Conservation (phyloP, 2,113 vertebrate species). For the Plotosus lineatus region DNA sequence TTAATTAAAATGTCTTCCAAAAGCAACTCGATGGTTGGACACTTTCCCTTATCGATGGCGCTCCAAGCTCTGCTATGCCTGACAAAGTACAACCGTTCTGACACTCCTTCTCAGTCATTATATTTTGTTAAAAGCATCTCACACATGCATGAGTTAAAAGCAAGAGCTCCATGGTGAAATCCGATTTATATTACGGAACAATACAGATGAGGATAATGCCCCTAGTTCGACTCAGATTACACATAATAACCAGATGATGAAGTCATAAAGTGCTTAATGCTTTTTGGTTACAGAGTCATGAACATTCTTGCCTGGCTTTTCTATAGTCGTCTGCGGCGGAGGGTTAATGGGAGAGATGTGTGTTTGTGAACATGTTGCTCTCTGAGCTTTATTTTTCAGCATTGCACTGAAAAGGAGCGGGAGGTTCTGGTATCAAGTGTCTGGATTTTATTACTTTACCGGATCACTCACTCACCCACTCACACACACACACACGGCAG, state of each 20-base stretch:
- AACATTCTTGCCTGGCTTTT: constrained; percentile 8
- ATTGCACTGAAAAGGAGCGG: constrained; percentile 27
- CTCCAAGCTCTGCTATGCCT: not conserved
- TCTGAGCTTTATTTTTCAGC: constrained; percentile 3
- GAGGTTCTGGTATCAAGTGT: constrained; percentile 24
- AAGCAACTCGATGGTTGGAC: too few species aligned
- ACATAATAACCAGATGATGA: constrained; percentile 32
- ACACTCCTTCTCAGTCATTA: not conserved
- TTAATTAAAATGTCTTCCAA: too few species aligned
- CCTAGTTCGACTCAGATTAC: constrained; percentile 47
- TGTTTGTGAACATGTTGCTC: constrained; percentile 29
- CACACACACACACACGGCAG: constrained; percentile 12
- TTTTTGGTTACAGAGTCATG: constrained; percentile 11
- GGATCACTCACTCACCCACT: not conserved
- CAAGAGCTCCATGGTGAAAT: constrained; percentile 25
- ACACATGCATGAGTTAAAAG: not conserved
- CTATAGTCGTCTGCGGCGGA: not conserved
- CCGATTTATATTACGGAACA: constrained; percentile 17
- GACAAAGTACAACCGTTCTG: not conserved
- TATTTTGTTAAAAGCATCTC: constrained; percentile 21
- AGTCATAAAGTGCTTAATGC: constrained; percentile 29
- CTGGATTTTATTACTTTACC: constrained; percentile 48
- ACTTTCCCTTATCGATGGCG: too few species aligned
- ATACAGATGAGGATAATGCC: constrained; percentile 25
- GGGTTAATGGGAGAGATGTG: not conserved